A percentile compares a stretch with the other conserved stretches of the same genome.
These are phyloP conservation scores for Tenthredo notha DNA, from an alignment of 2,888 invertebrate species.

Conservation along the genomic window DNA sequence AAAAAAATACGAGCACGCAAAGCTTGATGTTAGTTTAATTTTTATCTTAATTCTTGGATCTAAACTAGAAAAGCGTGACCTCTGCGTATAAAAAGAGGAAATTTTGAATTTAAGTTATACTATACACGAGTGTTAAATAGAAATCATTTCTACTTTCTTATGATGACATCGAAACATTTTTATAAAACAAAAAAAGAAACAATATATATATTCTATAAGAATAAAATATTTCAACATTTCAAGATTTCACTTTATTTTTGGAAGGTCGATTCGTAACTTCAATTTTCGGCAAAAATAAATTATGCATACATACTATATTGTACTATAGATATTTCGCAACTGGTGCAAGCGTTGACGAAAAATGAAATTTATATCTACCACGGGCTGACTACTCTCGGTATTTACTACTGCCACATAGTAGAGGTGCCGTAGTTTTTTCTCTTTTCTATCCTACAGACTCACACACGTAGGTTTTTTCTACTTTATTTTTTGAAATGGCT, in stretches of 20 bases:
- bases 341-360: background rate
- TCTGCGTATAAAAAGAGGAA: background rate
- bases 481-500: background rate
- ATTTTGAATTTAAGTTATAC: background rate
- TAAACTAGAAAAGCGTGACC: background rate
- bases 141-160: background rate
- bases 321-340: background rate
- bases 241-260: background rate
- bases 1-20: background rate
- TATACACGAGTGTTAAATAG: background rate
- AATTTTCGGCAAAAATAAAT: constrained; percentile 21
- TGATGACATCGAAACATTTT: background rate
- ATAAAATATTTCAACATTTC: background rate
- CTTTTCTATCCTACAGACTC: background rate
- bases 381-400: background rate
- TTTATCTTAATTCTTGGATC: background rate
- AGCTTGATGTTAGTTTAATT: background rate
- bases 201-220: too few relatives aligned
- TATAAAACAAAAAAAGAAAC: background rate
- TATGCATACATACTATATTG: background rate
- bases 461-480: background rate
- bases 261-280: background rate
- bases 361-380: background rate
- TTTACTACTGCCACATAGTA: constrained; percentile 12
- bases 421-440: background rate